Percentiles rank a stretch among this genome's conserved stretches.
Evolutionary conservation across 2,888 invertebrate species (phyloP).

Genomic region (Poecilobothrus nobilitatus): DNA sequence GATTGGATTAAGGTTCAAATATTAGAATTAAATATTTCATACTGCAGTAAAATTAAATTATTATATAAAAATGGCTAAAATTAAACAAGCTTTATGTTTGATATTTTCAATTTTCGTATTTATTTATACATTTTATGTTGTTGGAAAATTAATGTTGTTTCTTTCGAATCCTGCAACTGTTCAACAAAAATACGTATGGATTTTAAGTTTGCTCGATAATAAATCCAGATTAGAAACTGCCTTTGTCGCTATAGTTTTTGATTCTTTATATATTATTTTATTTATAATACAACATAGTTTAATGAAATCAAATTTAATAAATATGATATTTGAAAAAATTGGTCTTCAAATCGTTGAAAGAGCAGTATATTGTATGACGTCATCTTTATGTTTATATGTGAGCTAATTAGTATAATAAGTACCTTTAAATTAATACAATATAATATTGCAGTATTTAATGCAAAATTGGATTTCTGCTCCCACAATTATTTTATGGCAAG

Average conservation of each 20-base stretch:
- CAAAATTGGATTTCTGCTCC: constrained; percentile 47
- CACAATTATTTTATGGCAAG: constrained; percentile 48
- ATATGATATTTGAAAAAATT: constrained; percentile 42
- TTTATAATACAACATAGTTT: constrained; percentile 54
- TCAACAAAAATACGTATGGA: constrained; percentile 34
- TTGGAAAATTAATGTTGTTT: constrained; percentile 49
- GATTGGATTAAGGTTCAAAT: too few species aligned
- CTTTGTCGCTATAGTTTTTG: constrained; percentile 41
- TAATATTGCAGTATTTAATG: constrained; percentile 43
- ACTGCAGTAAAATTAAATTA: neutral
- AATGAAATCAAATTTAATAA: constrained; percentile 46
- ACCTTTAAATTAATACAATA: neutral
- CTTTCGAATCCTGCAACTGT: constrained; percentile 45
- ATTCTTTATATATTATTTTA: constrained; percentile 45
- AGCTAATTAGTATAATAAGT: constrained; percentile 22
- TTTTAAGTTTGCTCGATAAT: constrained; percentile 40
- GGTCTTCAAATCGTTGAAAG: constrained; percentile 44
- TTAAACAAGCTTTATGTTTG: constrained; percentile 34
- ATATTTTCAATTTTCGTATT: constrained; percentile 43
- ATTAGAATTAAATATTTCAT: too few species aligned
- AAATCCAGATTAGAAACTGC: constrained; percentile 37
- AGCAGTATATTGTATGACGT: constrained; percentile 46
- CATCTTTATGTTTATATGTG: constrained; percentile 46
- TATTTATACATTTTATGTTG: constrained; percentile 47
- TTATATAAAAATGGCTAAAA: constrained; percentile 30